Conservation (phyloP, 2,888 invertebrate genomes). For the Oegoconia quadripuncta region DNA sequence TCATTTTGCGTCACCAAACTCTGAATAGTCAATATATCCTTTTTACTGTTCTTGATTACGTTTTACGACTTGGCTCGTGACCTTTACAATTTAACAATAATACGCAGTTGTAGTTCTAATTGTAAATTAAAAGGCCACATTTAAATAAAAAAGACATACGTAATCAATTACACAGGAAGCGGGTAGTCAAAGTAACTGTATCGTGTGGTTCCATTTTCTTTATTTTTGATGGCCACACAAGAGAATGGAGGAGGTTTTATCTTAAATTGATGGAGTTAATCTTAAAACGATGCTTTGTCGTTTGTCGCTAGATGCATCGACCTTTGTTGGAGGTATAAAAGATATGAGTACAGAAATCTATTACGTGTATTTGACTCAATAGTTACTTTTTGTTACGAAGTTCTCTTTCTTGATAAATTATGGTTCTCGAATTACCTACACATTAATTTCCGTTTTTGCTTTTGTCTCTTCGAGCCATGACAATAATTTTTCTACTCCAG, state of each 20-base stretch:
- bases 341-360: slow-evolving; percentile 41
- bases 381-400: slow-evolving; percentile 16
- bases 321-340: slow-evolving; percentile 41
- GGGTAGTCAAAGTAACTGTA: background rate
- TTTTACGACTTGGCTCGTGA: slow-evolving; percentile 5
- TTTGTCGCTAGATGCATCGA: slow-evolving; percentile 48
- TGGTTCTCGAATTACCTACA: slow-evolving; percentile 14
- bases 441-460: slow-evolving; percentile 17
- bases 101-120: background rate
- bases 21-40: background rate
- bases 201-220: background rate
- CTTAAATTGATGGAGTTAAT: slow-evolving; percentile 66
- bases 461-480: slow-evolving; percentile 19
- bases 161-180: slow-evolving; percentile 1
- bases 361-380: slow-evolving; percentile 28
- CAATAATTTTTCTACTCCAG: slow-evolving; percentile 29
- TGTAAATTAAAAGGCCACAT: slow-evolving; percentile 1
- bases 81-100: slow-evolving; percentile 1
- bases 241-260: slow-evolving; percentile 52
- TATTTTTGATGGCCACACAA: slow-evolving; percentile 45
- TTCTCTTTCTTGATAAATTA: slow-evolving; percentile 21
- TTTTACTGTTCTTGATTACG: slow-evolving; percentile 4
- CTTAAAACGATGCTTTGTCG: slow-evolving; percentile 62
- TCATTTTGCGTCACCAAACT: background rate
- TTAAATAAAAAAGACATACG: background rate